Evolutionary conservation across 2,113 vertebrate genomes (phyloP).

Genomic region (Phyllostomus hastatus): DNA sequence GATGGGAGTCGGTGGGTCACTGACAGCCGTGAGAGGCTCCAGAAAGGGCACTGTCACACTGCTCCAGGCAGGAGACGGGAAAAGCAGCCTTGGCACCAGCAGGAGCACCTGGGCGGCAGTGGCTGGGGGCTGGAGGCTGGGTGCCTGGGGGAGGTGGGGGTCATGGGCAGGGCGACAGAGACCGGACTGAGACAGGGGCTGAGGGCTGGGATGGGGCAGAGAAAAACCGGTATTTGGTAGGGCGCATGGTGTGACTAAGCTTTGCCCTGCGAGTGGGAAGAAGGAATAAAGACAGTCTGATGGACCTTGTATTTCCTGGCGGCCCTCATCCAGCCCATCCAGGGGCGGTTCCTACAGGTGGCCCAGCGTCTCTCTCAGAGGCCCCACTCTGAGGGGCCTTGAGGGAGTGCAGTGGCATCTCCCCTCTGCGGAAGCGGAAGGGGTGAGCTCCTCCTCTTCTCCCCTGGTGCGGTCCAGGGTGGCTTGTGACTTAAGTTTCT

Average conservation of each 20-base stretch:
- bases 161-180: not conserved
- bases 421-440: not conserved
- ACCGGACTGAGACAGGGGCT: not conserved
- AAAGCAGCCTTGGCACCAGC: not conserved
- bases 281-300: not conserved
- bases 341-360: not conserved
- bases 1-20: not conserved
- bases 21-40: not conserved
- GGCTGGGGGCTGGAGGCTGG: not conserved
- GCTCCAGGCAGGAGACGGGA: not conserved
- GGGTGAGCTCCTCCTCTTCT: not conserved
- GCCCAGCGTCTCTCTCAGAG: not conserved
- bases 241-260: not conserved
- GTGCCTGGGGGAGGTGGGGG: not conserved
- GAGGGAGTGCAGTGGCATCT: not conserved
- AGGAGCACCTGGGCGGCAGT: not conserved
- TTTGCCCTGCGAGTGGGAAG: not conserved
- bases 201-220: not conserved
- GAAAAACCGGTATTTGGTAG: not conserved
- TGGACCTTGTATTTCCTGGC: not conserved
- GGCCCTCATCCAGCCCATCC: not conserved
- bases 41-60: not conserved
- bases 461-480: fast-evolving
- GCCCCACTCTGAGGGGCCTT: not conserved
- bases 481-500: not conserved